Conservation (phyloP, 2,888 invertebrate genomes). For the Oscheius sp. region DNA sequence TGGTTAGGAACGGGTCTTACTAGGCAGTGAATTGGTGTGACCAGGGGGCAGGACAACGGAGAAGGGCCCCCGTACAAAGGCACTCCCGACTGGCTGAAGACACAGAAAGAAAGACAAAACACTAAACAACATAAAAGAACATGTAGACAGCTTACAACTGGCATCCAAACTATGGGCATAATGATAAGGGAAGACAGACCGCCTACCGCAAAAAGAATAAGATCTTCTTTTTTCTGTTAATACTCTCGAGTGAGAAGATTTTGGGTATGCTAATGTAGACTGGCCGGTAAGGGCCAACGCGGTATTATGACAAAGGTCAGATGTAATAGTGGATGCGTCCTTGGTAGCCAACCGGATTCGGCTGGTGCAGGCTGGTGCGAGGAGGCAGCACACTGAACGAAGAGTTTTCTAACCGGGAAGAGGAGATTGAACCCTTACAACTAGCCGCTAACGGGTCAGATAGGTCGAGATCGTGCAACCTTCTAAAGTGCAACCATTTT, state of each 20-base stretch:
- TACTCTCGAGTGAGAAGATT: neutral
- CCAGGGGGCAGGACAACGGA: conserved; percentile 28
- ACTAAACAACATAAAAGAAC: conserved; percentile 31
- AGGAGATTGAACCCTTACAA: conserved; percentile 35
- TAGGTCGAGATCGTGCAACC: neutral
- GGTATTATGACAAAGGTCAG: conserved; percentile 42
- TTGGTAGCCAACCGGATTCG: conserved; percentile 41
- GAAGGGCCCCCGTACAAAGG: conserved; percentile 20
- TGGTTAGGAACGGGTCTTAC: conserved; percentile 34
- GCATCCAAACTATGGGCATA: neutral
- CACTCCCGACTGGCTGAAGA: conserved; percentile 20
- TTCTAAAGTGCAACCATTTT: neutral
- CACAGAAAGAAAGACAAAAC: conserved; percentile 20
- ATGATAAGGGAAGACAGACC: conserved; percentile 25
- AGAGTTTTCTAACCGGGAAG: conserved; percentile 29
- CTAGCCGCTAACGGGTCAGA: conserved; percentile 21
- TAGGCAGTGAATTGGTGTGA: conserved; percentile 36
- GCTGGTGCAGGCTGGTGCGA: conserved; percentile 40
- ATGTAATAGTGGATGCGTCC: conserved; percentile 40
- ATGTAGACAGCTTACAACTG: neutral
- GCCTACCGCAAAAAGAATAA: neutral
- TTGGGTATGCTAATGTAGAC: conserved; percentile 27
- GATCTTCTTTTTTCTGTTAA: neutral
- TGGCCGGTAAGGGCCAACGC: conserved; percentile 34
- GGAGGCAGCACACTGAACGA: conserved; percentile 29